Conservation (phyloP, 2,888 invertebrate genomes). For the Isoperla grammatica region DNA sequence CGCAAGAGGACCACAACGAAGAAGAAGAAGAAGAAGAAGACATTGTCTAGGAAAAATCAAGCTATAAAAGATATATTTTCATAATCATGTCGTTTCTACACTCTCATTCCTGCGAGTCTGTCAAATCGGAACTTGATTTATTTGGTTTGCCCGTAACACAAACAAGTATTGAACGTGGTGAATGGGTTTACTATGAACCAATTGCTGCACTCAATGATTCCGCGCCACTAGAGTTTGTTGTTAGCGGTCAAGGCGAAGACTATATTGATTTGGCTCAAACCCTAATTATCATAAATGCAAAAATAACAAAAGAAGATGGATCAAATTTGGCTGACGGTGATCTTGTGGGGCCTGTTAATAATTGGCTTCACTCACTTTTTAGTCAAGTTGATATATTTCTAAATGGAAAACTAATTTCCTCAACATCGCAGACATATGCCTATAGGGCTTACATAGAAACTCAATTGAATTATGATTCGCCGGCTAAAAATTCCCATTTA, state of each 20-base stretch:
- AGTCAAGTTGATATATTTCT: constrained; percentile 25
- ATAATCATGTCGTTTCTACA: neutral
- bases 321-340: neutral
- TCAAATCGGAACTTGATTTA: neutral
- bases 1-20: no score
- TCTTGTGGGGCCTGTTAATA: neutral
- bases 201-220: neutral
- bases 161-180: neutral
- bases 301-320: neutral
- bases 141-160: neutral
- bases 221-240: neutral
- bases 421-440: constrained; percentile 18
- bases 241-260: neutral
- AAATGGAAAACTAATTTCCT: constrained; percentile 35
- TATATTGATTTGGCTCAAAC: neutral
- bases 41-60: neutral
- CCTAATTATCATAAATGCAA: neutral
- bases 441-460: constrained; percentile 35
- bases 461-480: constrained; percentile 7
- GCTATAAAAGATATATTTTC: neutral
- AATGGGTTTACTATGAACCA: neutral
- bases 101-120: no score
- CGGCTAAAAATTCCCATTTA: neutral
- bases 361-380: neutral
- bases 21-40: neutral